Percentiles rank a stretch among this genome's conserved stretches.
Evolutionary conservation across 1,140 invertebrate species (phyloP).

Genomic region (Drosophila lacteicornis): DNA sequence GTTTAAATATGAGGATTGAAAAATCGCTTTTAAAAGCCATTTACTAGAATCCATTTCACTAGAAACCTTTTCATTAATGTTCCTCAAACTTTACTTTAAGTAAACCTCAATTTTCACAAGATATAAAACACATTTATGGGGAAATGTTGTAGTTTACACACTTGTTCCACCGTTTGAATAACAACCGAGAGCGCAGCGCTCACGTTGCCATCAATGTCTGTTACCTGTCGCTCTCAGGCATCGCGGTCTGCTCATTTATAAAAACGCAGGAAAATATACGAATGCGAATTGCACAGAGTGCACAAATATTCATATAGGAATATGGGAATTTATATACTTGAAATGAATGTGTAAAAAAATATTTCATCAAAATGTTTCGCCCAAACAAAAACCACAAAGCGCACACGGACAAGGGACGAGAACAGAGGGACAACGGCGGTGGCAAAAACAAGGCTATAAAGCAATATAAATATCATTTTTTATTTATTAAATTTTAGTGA

Average conservation of each 20-base stretch:
- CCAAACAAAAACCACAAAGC: slow-evolving; percentile 75
- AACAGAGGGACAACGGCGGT: slow-evolving; percentile 20
- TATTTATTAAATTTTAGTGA: slow-evolving; percentile 83
- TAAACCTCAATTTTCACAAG: not conserved
- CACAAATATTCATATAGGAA: slow-evolving; percentile 26
- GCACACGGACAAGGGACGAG: slow-evolving; percentile 42
- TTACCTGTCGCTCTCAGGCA: slow-evolving; percentile 44
- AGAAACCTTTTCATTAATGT: too few species aligned
- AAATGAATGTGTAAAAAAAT: slow-evolving; percentile 75
- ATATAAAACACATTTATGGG: not conserved
- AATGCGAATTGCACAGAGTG: slow-evolving; percentile 17
- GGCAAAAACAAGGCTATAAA: slow-evolving; percentile 64
- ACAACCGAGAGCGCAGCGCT: not conserved
- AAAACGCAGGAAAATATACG: slow-evolving; percentile 50
- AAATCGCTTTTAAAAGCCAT: too few species aligned
- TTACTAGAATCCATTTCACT: too few species aligned
- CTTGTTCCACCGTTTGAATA: not conserved
- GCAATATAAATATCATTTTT: slow-evolving; percentile 81
- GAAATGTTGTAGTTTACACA: not conserved
- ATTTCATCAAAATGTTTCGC: slow-evolving; percentile 73
- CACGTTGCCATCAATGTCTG: slow-evolving; percentile 39
- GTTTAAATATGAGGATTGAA: too few species aligned
- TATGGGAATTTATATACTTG: slow-evolving; percentile 48
- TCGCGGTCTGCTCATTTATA: slow-evolving; percentile 56
- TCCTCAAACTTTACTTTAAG: too few species aligned